phyloP scores from a whole-genome alignment of 2,888 invertebrate genomes.

The Lepidocyrtinus sp. region DNA sequence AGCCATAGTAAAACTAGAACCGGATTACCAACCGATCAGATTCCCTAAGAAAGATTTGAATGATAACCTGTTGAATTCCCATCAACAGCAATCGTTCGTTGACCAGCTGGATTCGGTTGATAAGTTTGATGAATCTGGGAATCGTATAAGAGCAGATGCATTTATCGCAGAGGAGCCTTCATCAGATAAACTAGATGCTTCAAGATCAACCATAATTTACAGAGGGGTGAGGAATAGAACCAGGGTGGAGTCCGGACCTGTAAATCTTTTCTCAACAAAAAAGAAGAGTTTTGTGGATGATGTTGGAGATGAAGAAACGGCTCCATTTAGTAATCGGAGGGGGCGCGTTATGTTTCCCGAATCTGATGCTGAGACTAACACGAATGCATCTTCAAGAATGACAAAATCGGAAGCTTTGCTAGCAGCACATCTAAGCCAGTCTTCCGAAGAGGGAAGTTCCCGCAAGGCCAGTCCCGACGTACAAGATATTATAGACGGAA shows the following conservation, averaged over 20 bases:
- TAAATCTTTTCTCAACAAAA: conserved; percentile 43
- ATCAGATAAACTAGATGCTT: conserved; percentile 28
- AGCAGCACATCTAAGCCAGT: conserved; percentile 26
- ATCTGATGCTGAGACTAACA: conserved; percentile 42
- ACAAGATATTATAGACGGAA: conserved; percentile 88
- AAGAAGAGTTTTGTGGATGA: conserved; percentile 8
- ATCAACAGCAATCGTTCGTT: conserved; percentile 26
- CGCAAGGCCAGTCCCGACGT: conserved; percentile 78
- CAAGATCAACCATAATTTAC: conserved; percentile 41
- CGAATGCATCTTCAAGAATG: conserved; percentile 17
- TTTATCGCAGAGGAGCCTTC: neutral
- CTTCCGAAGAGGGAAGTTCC: conserved; percentile 59
- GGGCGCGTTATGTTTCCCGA: conserved; percentile 48
- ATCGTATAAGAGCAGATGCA: conserved; percentile 20
- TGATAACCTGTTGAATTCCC: conserved; percentile 44
- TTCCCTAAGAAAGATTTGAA: conserved; percentile 38
- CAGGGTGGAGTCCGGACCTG: conserved; percentile 43
- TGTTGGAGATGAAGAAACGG: neutral
- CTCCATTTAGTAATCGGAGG: neutral
- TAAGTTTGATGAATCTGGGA: neutral
- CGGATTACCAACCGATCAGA: conserved; percentile 48
- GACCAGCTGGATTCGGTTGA: conserved; percentile 14
- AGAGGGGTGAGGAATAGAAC: conserved; percentile 41
- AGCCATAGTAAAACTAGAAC: conserved; percentile 48
- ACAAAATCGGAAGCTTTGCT: conserved; percentile 25